Base-by-base conservation (phyloP, 2,113 vertebrate species). In the Ramphastos sulfuratus region DNA sequence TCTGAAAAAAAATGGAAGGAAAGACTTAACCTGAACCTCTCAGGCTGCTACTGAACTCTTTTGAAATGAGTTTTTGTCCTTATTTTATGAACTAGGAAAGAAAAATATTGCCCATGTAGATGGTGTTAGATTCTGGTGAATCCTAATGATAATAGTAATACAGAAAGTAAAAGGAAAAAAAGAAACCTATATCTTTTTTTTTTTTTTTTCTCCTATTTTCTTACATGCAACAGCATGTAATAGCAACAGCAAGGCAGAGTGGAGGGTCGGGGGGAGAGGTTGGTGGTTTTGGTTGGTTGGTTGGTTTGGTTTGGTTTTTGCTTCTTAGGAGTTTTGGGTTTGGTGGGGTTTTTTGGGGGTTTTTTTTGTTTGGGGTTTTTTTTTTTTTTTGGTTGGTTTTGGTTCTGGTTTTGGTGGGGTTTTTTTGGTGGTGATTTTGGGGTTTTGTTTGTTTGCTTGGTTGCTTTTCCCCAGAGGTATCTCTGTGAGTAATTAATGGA, bases 391-490 rank as follows among this genome's bases (percentile, higher is more conserved):
- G 48, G 21, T 50, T 50, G 48, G 10, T 9, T 25, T 33, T 60
- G 59, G 48, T 50, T 50, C 10, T 50, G 10, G 30, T 44, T 44
- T 44, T 44, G 42, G 13, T 44, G 48, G 4, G 21, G 2, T 44
- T 10, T 44, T 44, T 4, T 31, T 16, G 24, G 4, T 28, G 13
- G 16, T 23, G 42, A 44, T 44, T 44, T 44, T 44, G 42, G 42
- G 42, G 8, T 10, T 35, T 30, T 46, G 37, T 35, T 30, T 46
- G 37, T 48, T 48, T 50, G 48, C 21, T 50, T 50, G 48, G 9
- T 9, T 25, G 55, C 17, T 27, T 2, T 0, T 4, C 6, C 6
- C 6, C 3, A 12, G 15, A 15, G 7, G 25, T n/a, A 52, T 13
- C 5, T 2, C 46, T n/a, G 1, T 21, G 14, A 78, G 17, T 28